Evolutionary conservation across 2,113 vertebrate genomes (phyloP).

Genomic region (Dipodomys merriami): DNA sequence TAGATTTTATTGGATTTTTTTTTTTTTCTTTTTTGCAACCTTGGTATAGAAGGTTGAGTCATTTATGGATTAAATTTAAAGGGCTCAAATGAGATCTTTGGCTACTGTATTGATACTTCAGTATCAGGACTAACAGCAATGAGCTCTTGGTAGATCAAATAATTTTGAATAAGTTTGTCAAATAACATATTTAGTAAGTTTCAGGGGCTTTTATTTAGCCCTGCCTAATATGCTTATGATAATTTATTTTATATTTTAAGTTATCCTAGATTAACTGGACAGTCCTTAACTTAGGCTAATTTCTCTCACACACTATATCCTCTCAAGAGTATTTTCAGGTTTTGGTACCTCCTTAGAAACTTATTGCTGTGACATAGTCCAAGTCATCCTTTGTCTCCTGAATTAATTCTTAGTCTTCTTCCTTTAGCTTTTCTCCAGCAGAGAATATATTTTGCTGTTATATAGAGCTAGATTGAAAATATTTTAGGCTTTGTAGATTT

Average conservation of each 20-base stretch:
- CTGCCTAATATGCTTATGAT: background rate
- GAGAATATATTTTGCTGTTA: background rate
- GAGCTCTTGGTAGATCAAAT: background rate
- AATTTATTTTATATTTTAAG: background rate
- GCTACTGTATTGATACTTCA: background rate
- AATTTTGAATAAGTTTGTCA: conserved; percentile 33
- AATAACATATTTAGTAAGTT: background rate
- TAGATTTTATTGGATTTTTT: background rate
- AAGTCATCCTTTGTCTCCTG: background rate
- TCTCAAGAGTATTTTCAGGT: background rate
- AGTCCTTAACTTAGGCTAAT: background rate
- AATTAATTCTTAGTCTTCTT: background rate
- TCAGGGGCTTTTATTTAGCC: background rate
- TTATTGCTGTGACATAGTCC: background rate
- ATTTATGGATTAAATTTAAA: conserved; percentile 7
- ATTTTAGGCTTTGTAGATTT: background rate
- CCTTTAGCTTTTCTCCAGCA: background rate
- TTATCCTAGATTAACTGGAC: background rate
- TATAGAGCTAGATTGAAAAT: background rate
- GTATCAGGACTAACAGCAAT: background rate
- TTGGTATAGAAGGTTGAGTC: background rate
- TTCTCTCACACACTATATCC: background rate
- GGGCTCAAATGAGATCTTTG: background rate
- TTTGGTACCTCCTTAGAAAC: background rate
- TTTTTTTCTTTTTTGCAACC: background rate